Base-by-base conservation (phyloP, 92 coral and sea anemone genomes). In the Umimayanthus chanpuru region DNA sequence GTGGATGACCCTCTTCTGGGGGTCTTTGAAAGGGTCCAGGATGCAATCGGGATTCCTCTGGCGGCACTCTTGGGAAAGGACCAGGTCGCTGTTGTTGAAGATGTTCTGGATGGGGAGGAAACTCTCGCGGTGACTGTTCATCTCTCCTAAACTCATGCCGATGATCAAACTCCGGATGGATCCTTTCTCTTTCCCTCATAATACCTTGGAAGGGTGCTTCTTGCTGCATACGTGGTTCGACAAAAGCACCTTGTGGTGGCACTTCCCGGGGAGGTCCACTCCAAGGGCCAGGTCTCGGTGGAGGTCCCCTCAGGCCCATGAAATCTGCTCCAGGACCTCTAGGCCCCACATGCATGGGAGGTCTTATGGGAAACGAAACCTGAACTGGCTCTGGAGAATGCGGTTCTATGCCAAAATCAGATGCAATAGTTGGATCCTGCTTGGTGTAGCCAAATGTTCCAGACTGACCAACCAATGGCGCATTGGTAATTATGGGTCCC, bases 11-110 rank as follows among this genome's bases (percentile, higher is more conserved):
- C 25, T 70, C 85, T 20, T 79, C 88, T 4, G 81, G 89, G 55
- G 41, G 85, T 76, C 91, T 71, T 66, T 76, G 64, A 91, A 91
- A 88, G 49, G 78, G 89, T 4, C 67, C 89, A 73, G 89, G 81
- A 67, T 88, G 80, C 73, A 84, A 38, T 4, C 82, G 80, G 23
- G 58, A 49, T 70, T 58, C 86, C 40, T 79, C 86, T 1, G 53
- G 79, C 14, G 70, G 79, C 25, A n/a, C 72, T 67, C 77, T 67
- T 82, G 72, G 61, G n/a, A 67, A 82, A 15, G 77, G 56, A 21
- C 86, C 77, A 11, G 71, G 84, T 56, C 71, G 40, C 56, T 80
- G 87, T 15, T 78, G 74, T 30, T 64, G 56, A 75, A 78, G 65
- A 38, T 40, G 81, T 85, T 85, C 89, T 47, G 82, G 70, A 23